Conservation (phyloP, 2,113 vertebrate genomes). For the Cyprinodon variegatus region DNA sequence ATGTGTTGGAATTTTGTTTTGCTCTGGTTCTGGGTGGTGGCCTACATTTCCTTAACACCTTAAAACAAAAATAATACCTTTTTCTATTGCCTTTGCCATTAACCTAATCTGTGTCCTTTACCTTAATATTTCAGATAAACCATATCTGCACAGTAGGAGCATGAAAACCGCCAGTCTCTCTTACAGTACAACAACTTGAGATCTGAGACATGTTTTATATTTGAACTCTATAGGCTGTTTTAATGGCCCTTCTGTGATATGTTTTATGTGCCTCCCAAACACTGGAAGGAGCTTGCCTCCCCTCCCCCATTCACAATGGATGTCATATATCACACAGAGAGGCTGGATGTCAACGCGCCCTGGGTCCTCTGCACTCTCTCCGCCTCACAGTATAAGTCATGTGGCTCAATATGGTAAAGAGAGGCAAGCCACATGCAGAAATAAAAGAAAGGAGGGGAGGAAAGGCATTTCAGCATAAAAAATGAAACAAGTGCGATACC, state of each 20-base stretch:
- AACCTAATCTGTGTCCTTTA: neutral
- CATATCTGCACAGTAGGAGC: conserved; percentile 50
- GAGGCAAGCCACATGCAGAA: conserved; percentile 10
- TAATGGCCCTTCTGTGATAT: conserved; percentile 57
- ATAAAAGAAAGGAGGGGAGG: neutral
- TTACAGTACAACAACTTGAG: conserved; percentile 59
- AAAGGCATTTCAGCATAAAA: conserved; percentile 6
- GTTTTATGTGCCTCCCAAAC: conserved; percentile 66
- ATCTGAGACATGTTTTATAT: conserved; percentile 75
- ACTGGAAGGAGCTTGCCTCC: conserved; percentile 40
- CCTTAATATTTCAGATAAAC: conserved; percentile 45
- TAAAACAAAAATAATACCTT: conserved; percentile 22
- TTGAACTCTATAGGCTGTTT: conserved; percentile 62
- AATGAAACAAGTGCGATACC: neutral
- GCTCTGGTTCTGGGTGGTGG: neutral
- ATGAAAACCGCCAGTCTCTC: conserved; percentile 37
- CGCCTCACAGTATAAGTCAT: conserved; percentile 31
- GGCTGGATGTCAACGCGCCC: conserved; percentile 58
- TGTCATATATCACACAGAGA: conserved; percentile 62
- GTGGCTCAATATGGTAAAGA: conserved; percentile 36
- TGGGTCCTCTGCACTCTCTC: conserved; percentile 44
- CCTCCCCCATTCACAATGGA: conserved; percentile 32
- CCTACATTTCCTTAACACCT: neutral
- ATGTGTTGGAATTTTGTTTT: neutral
- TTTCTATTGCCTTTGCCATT: conserved; percentile 6